Percentiles rank a stretch among this genome's conserved stretches.
Conservation (phyloP, 2,113 vertebrate species). For the Rhinogobius similis region DNA sequence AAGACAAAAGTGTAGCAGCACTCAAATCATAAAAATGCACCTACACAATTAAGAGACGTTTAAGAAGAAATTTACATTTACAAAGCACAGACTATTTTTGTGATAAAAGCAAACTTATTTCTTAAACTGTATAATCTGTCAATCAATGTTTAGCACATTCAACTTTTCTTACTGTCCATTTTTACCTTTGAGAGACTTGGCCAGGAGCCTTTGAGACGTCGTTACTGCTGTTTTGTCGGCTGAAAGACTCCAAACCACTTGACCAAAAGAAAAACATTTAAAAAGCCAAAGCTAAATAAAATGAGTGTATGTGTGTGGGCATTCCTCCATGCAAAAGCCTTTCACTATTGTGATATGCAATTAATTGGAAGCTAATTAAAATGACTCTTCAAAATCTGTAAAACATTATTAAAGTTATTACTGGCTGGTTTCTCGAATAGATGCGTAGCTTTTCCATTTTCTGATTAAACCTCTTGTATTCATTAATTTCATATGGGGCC, state of each 20-base stretch:
- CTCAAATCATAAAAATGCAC: too few relatives aligned
- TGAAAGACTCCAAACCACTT: background rate
- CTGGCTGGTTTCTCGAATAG: conserved; percentile 35
- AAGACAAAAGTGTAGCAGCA: too few relatives aligned
- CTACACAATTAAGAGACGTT: too few relatives aligned
- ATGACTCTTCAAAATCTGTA: conserved; percentile 36
- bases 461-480: conserved; percentile 55
- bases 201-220: background rate
- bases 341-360: conserved; percentile 23
- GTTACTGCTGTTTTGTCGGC: background rate
- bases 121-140: too few relatives aligned
- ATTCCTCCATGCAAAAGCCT: background rate
- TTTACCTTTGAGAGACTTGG: background rate
- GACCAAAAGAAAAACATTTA: background rate
- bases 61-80: too few relatives aligned
- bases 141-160: background rate
- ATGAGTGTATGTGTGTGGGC: background rate
- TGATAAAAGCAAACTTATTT: background rate
- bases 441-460: conserved; percentile 28
- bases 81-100: too few relatives aligned
- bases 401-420: conserved; percentile 43
- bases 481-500: conserved; percentile 42
- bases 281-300: background rate
- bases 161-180: background rate
- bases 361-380: conserved; percentile 62